phyloP scores from a whole-genome alignment of 2,797 vertebrate species.

The Arnoldichthys spilopterus region DNA sequence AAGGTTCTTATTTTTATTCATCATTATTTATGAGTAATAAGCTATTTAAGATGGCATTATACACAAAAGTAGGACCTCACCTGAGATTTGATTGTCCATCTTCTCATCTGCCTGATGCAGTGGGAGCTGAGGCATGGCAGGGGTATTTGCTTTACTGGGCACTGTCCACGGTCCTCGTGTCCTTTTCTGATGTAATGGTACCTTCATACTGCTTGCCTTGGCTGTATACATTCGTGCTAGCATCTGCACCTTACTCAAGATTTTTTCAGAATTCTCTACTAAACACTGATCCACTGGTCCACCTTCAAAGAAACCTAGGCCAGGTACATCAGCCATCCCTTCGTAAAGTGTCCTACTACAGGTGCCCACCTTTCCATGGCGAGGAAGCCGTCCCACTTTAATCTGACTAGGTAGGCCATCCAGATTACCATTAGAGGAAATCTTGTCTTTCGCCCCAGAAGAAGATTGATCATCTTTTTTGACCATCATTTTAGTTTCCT shows the following conservation, averaged over 20 bases:
- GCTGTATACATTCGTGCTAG: slow-evolving; percentile 87
- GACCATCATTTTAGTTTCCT: slow-evolving; percentile 11
- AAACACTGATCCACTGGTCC: slow-evolving; percentile 70
- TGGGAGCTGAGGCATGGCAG: slow-evolving; percentile 39
- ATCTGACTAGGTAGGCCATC: slow-evolving; percentile 63
- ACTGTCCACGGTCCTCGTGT: slow-evolving; percentile 52
- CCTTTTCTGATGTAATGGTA: slow-evolving; percentile 76
- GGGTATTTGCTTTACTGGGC: slow-evolving; percentile 43
- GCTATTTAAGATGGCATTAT: not conserved
- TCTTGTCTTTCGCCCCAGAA: slow-evolving; percentile 46
- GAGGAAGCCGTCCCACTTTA: slow-evolving; percentile 68
- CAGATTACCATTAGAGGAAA: slow-evolving; percentile 38
- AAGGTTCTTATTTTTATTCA: not conserved
- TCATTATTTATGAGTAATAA: not conserved
- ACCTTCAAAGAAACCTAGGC: slow-evolving; percentile 74
- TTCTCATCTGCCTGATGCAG: slow-evolving; percentile 46
- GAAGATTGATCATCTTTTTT: slow-evolving; percentile 38
- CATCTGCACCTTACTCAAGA: slow-evolving; percentile 88
- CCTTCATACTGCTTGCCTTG: slow-evolving; percentile 83
- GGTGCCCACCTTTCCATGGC: slow-evolving; percentile 65
- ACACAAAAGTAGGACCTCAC: slow-evolving; percentile 26
- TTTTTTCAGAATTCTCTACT: slow-evolving; percentile 82
- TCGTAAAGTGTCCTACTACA: slow-evolving; percentile 71
- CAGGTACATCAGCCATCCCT: slow-evolving; percentile 65
- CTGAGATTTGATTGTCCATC: slow-evolving; percentile 30